Evolutionary conservation across 2,888 invertebrate genomes (phyloP).

Genomic region (Rotaria socialis): DNA sequence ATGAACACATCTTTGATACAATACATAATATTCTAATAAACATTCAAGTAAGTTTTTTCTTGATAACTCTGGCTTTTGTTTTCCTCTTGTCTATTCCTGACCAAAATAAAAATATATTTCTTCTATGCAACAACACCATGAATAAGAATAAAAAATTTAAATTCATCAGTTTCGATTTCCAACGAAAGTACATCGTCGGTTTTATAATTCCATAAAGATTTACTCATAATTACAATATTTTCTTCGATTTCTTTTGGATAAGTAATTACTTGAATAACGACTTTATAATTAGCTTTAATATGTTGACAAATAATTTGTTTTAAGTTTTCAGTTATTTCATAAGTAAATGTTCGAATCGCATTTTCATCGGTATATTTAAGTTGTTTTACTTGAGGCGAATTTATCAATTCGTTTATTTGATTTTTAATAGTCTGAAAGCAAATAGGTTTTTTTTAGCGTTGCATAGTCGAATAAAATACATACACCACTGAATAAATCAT

Average conservation of each 20-base stretch:
- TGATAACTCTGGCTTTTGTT: background rate
- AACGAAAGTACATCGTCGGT: background rate
- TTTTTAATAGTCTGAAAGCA: background rate
- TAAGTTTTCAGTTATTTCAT: slow-evolving; percentile 7
- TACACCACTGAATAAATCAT: slow-evolving; percentile 15
- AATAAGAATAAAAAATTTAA: background rate
- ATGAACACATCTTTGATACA: slow-evolving; percentile 76
- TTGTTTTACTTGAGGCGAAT: background rate
- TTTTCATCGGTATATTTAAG: background rate
- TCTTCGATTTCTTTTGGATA: background rate
- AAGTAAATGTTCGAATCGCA: background rate
- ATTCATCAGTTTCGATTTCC: background rate
- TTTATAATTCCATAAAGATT: slow-evolving; percentile 26
- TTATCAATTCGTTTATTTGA: background rate
- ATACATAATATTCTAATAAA: slow-evolving; percentile 93
- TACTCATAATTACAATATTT: background rate
- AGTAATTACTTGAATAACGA: background rate
- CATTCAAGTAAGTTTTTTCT: slow-evolving; percentile 69
- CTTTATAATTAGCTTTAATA: slow-evolving; percentile 16
- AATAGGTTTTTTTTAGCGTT: background rate
- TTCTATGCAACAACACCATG: background rate
- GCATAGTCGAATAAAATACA: background rate
- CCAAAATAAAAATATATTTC: background rate
- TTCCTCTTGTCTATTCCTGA: background rate
- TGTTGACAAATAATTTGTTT: background rate